Evolutionary conservation across 2,113 vertebrate species (phyloP), one percentile per base, ranked within the genome.

Genomic region (Petromus typicus): DNA sequence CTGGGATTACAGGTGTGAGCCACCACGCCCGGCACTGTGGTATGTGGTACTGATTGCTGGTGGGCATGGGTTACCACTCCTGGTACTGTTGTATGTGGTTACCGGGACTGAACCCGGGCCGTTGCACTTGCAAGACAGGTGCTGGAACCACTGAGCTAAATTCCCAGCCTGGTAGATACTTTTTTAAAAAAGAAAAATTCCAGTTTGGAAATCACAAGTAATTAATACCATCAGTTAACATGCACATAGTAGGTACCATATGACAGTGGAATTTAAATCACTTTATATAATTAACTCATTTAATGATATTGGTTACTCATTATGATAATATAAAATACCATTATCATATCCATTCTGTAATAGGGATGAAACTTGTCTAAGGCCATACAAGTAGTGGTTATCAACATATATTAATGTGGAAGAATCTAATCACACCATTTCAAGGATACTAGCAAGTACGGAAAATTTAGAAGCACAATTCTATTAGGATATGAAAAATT

Each of bases 401-500:
- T 45, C 34, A 88, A 27, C 14, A 69, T 40, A 86, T 27, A 23
- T 14, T 85, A 56, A 84, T 79, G 56, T n/a, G 37, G 25, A 86
- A 48, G 22, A 83, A 16, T 63, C 30, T 69, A 86, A 86, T 64
- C 51, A 76, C 12, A 78, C 56, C 59, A 76, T 67, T 79, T 76
- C 37, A 94, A 89, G 56, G 67, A n/a, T 32, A 83, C 45, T n/a
- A 86, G 66, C 48, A 96, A 97, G 91, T 87, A 64, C 8, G n/a
- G 73, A 86, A 54, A 61, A 51, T 78, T 71, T 59, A 78, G 43
- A 88, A 82, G 56, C 20, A n/a, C 59, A 40, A 89, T 67, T 73
- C 37, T 14, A 91, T 10, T 37, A 81, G 40, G 32, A 57, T 3
- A 83, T 56, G 27, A 94, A 95, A 93, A 86, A 2, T 9, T 67